Base-by-base conservation (phyloP, 1,140 invertebrate species). In the Hyles vespertilio region DNA sequence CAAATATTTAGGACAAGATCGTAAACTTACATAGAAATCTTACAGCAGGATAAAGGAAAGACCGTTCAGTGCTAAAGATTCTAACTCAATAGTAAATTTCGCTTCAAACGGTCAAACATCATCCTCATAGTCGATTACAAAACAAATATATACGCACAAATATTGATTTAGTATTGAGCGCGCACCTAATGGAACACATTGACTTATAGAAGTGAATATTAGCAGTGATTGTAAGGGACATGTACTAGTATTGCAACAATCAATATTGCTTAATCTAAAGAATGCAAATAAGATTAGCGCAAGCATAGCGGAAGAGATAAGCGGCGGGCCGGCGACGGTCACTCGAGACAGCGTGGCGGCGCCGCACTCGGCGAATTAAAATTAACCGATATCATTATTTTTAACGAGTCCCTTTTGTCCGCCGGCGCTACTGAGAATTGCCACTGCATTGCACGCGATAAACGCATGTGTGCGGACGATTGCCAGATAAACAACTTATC, bases 271-370 rank as follows among this genome's bases (percentile, higher is more conserved):
- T 61, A 53, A 50, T 59, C 56, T 55, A 55, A 62, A 55, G 56
- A 48, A 58, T 58, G 52, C 32, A 59, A 34, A 49, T 52, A 57
- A 64, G 54, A 59, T 59, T 64, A 56, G 56, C 52, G 62, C 6
- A 52, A 36, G 51, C 50, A 40, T 32, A 66, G 57, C 58, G 65
- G 59, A 62, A 63, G 64, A 73, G 70, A 76, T 75, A 77, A 77
- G 70, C 49, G 43, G 2, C 32, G 44, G 51, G 49, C 43, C 45
- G 52, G 51, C 36, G 46, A 33, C 34, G 52, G 59, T 44, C 56
- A 66, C 36, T 12, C 63, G 75, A 81, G 80, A 80, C 81, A 51
- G 81, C 81, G 58, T 70, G 80, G 73, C 80, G 77, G 59, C 72
- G 60, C 52, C 59, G 46, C 46, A 52, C 54, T 56, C 43, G 56